phyloP scores from a whole-genome alignment of 2,797 vertebrate genomes.

The Pseudocheirus occidentalis region DNA sequence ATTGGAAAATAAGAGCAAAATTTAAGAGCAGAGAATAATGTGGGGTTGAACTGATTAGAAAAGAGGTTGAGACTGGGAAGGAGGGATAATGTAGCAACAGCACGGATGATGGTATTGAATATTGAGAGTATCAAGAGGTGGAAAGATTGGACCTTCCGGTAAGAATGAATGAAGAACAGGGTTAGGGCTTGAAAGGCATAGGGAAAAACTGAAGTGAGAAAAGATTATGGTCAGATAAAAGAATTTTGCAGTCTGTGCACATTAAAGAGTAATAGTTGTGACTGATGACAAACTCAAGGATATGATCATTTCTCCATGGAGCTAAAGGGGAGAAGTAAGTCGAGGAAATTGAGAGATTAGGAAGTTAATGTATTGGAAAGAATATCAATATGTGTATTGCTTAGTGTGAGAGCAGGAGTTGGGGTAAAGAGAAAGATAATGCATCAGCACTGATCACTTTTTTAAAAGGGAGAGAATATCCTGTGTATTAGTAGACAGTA shows the following conservation, averaged over 20 bases:
- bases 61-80: background rate
- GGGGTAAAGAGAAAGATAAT: background rate
- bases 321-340: background rate
- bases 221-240: background rate
- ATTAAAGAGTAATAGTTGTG: background rate
- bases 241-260: background rate
- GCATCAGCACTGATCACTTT: background rate
- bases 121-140: background rate
- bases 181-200: background rate
- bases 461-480: background rate
- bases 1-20: background rate
- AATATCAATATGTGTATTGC: background rate
- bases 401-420: background rate
- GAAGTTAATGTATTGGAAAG: background rate
- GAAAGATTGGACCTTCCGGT: background rate
- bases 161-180: background rate
- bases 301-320: background rate
- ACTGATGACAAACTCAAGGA: background rate
- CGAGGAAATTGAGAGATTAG: background rate
- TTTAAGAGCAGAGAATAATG: background rate
- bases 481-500: background rate
- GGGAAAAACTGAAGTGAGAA: background rate
- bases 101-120: background rate
- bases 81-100: background rate
- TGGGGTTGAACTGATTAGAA: background rate